Conservation (phyloP, 2,888 invertebrate genomes). For the Cantharis flavilabris region DNA sequence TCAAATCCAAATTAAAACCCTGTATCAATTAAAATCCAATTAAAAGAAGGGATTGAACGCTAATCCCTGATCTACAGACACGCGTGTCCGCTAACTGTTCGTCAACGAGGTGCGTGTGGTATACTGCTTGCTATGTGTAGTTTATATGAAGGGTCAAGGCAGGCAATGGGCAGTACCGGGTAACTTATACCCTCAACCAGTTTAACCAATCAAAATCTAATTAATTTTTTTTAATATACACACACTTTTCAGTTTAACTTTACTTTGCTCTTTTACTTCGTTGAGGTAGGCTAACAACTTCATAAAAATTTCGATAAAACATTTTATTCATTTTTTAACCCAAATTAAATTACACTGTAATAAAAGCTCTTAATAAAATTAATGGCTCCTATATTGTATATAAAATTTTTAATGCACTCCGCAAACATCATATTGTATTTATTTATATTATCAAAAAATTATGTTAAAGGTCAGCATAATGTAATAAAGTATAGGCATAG, state of each 20-base stretch:
- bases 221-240: constrained; percentile 20
- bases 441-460: neutral
- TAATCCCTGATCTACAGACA: constrained; percentile 46
- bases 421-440: neutral
- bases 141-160: constrained; percentile 23
- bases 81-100: constrained; percentile 37
- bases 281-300: neutral
- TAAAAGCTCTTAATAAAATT: neutral
- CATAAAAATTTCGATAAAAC: neutral
- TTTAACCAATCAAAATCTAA: constrained; percentile 30
- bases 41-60: constrained; percentile 46
- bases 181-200: constrained; percentile 19
- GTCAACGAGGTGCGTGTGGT: constrained; percentile 25
- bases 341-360: neutral
- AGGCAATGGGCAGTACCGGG: constrained; percentile 22
- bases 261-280: neutral
- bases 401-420: neutral
- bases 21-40: constrained; percentile 49
- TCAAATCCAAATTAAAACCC: constrained; percentile 31
- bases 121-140: constrained; percentile 6
- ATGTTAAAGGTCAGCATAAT: neutral
- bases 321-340: neutral
- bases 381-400: neutral
- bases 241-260: neutral
- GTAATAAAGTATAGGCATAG: neutral